Evolutionary conservation across 1,140 invertebrate genomes (phyloP), one percentile per base, ranked within the genome.

Genomic region (Drosophila takahashii): DNA sequence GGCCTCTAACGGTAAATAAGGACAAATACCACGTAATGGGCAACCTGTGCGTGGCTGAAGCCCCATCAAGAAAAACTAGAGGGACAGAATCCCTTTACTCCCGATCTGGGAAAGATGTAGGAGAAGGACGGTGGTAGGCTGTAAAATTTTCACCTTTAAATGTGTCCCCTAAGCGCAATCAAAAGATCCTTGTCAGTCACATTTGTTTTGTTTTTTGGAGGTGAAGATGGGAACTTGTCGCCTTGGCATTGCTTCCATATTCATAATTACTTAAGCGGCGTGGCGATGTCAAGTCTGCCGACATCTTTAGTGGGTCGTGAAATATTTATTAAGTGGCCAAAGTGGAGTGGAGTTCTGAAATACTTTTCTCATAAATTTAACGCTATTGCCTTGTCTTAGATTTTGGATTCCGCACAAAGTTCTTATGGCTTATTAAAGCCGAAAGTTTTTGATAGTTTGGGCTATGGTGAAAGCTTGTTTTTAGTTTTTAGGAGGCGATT

Each of bases 111-210:
- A 9, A 36, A 7, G 10, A 10, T 0, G 6, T 1, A 4, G n/a
- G 10, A 16, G 22, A 5, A 36, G 16, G 50, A 9, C 16, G 10
- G 1, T 7, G 11, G 16, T 47, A 66, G 54, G 39, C 57, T 66
- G 69, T 77, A 89, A 89, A 87, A 87, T 87, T 83, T 76, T 56
- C 84, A 87, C 84, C 84, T 84, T 81, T 80, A 79, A 89, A 87
- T 87, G 84, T 80, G 79, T 87, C 84, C 84, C 84, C 64, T 54
- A 79, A 71, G 84, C 72, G 77, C 76, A 89, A 87, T 87, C 84
- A 84, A 87, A 65, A 57, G 56, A 74, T 77, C 79, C 87, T 79
- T 71, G 66, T 71, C 72, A 56, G 62, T 80, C 67, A 53, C 54
- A 74, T 86, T 71, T 57, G 65, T 62, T 44, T 44, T 45, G 53